Percentiles rank a stretch among this genome's conserved stretches.
phyloP scores from a whole-genome alignment of 2,888 invertebrate species.

The Eupeodes latifasciatus region DNA sequence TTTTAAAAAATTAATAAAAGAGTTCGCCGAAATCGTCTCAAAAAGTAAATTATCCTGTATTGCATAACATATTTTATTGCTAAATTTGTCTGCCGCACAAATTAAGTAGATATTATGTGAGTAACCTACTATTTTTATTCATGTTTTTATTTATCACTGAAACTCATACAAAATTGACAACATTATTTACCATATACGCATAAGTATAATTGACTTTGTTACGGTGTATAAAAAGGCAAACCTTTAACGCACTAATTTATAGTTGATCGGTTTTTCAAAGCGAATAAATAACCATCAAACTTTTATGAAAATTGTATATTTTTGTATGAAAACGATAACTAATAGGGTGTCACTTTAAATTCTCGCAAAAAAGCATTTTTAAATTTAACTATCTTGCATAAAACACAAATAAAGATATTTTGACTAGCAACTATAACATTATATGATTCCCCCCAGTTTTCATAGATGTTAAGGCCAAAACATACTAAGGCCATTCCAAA shows the following conservation, averaged over 20 bases:
- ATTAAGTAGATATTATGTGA: not conserved
- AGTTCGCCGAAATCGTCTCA: not conserved
- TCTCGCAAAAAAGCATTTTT: no score
- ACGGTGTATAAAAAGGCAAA: not conserved
- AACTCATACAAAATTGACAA: not conserved
- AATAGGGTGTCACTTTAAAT: no score
- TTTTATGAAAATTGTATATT: not conserved
- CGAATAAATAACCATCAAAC: not conserved
- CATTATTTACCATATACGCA: not conserved
- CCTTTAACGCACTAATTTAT: not conserved
- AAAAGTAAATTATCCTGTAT: not conserved
- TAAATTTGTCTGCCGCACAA: not conserved
- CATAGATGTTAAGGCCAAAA: slow-evolving; percentile 1
- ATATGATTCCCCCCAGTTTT: not conserved
- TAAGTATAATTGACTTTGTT: not conserved
- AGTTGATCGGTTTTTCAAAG: not conserved
- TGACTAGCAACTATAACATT: not conserved
- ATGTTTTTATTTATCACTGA: not conserved
- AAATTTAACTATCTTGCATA: no score
- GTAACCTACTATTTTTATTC: not conserved
- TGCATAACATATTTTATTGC: slow-evolving; percentile 1
- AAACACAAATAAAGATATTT: not conserved
- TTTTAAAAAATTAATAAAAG: not conserved
- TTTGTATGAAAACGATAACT: no score
- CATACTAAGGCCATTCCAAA: not conserved